Percentiles rank a stretch among this genome's conserved stretches.
Conservation (phyloP, 2,113 vertebrate genomes). For the Orcinus orca region DNA sequence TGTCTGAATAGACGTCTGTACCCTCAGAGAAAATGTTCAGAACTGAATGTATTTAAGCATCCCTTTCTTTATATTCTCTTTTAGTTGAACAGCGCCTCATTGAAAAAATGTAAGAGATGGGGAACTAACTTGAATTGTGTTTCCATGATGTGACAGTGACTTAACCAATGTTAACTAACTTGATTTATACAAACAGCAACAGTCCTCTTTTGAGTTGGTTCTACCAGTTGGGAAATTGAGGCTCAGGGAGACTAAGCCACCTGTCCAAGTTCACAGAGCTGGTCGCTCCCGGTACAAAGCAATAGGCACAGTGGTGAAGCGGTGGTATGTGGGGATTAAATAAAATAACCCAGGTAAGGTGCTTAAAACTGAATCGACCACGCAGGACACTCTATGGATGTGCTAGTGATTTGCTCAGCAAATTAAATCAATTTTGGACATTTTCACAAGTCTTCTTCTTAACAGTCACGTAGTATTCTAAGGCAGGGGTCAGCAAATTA, state of each 20-base stretch:
- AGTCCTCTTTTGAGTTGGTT: accelerated
- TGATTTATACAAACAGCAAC: background rate
- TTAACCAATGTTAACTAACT: accelerated
- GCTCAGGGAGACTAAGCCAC: background rate
- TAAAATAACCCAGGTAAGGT: background rate
- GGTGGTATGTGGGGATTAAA: background rate
- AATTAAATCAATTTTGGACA: background rate
- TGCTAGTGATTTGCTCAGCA: background rate
- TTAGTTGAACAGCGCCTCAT: background rate
- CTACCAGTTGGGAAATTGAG: background rate
- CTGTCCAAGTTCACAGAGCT: background rate
- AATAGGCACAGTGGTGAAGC: accelerated
- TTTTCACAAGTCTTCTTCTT: background rate
- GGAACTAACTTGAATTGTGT: background rate
- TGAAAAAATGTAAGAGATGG: background rate
- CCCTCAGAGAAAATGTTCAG: slow-evolving; percentile 42
- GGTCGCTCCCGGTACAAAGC: background rate
- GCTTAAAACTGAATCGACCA: background rate
- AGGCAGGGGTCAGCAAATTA: background rate
- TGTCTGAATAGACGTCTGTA: background rate
- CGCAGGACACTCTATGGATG: no score
- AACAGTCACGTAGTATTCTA: background rate
- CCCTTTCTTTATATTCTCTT: background rate
- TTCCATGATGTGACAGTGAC: accelerated
- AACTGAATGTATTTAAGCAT: background rate